Percentiles rank a stretch among this genome's conserved stretches.
Evolutionary conservation across 2,113 vertebrate genomes (phyloP).

Genomic region (Oenanthe oenanthe): DNA sequence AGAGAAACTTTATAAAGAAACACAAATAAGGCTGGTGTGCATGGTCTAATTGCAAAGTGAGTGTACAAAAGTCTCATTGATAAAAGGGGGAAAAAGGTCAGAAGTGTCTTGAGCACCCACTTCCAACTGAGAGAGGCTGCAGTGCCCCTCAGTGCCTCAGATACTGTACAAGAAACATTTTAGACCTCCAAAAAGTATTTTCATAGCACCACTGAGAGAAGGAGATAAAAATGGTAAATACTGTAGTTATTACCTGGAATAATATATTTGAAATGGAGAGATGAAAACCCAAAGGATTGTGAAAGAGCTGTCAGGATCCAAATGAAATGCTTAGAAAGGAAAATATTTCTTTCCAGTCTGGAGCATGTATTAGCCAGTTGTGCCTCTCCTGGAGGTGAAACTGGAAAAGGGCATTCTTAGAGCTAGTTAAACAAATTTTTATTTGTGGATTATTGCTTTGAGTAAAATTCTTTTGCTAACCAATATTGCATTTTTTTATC

Average conservation of each 20-base stretch:
- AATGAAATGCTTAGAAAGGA: slow-evolving; percentile 2
- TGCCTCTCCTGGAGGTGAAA: background rate
- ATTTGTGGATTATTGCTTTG: background rate
- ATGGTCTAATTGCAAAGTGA: background rate
- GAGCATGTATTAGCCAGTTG: background rate
- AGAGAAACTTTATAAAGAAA: background rate
- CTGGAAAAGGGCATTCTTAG: background rate
- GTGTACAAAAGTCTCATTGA: background rate
- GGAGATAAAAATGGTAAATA: slow-evolving; percentile 21
- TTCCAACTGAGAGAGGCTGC: background rate
- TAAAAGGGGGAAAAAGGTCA: background rate
- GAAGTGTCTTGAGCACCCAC: background rate
- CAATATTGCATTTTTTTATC: background rate
- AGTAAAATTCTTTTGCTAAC: background rate
- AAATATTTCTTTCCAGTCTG: slow-evolving; percentile 13
- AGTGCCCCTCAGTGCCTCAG: background rate
- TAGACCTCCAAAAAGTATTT: background rate
- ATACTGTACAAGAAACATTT: background rate
- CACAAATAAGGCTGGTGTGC: background rate
- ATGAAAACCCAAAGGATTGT: background rate
- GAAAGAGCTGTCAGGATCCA: background rate
- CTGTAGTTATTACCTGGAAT: background rate
- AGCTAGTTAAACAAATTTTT: fast-evolving
- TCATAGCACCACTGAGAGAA: background rate
- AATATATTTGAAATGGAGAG: background rate